These are phyloP conservation scores for Mus caroli DNA, from an alignment of 2,797 vertebrate genomes.

Conservation along the genomic window DNA sequence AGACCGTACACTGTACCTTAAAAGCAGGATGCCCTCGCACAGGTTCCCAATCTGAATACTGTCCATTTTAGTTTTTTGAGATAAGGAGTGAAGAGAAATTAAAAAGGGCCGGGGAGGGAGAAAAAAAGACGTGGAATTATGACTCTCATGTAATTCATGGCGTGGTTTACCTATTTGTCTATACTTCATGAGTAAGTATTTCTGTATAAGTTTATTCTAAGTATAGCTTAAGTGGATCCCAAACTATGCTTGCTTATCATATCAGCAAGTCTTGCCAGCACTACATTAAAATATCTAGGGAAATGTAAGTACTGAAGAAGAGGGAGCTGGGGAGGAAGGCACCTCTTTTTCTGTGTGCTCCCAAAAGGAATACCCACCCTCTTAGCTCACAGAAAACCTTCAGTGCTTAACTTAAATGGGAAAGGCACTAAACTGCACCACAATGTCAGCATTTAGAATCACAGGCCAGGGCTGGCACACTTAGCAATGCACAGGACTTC, in stretches of 20 bases:
- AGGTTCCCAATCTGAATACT: not conserved
- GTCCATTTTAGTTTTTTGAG: not conserved
- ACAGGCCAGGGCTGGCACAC: not conserved
- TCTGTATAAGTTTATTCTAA: not conserved
- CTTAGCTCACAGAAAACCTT: conserved; percentile 28
- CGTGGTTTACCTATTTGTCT: not conserved
- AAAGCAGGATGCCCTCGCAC: not conserved
- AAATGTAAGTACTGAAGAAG: conserved; percentile 4
- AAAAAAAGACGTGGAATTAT: not conserved
- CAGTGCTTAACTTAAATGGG: conserved; percentile 11
- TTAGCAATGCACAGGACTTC: not conserved
- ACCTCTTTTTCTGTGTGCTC: not conserved
- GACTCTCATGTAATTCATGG: conserved; percentile 7
- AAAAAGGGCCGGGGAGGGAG: not conserved
- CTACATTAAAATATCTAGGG: not conserved
- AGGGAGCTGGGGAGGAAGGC: not conserved
- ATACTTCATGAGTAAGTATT: not conserved
- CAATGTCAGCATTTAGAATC: not conserved
- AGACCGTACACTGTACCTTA: not conserved
- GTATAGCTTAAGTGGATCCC: not conserved
- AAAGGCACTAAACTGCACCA: not conserved
- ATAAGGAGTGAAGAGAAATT: conserved; percentile 39
- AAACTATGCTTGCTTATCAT: conserved; percentile 6
- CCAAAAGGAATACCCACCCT: not conserved
- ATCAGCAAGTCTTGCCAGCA: not conserved